Evolutionary conservation across 2,113 vertebrate species (phyloP).

Genomic region (Actenoides hombroni): DNA sequence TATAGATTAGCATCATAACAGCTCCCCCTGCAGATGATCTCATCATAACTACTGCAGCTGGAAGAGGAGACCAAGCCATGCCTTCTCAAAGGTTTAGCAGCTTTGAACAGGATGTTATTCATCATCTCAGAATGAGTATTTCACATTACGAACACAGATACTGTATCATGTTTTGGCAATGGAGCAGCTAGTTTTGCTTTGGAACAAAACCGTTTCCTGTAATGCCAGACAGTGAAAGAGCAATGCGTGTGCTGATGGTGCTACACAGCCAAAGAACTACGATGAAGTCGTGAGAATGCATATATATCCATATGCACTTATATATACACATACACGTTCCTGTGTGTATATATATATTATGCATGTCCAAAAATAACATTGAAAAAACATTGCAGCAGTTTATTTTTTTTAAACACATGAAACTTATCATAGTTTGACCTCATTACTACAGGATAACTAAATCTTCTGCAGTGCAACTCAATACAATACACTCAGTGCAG

Average conservation of each 20-base stretch:
- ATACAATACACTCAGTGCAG: constrained; percentile 82
- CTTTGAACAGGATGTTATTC: constrained; percentile 9
- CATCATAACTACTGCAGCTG: constrained; percentile 6
- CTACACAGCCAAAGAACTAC: constrained; percentile 76
- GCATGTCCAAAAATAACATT: constrained; percentile 76
- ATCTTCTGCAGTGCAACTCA: constrained; percentile 78
- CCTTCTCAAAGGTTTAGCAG: constrained; percentile 53
- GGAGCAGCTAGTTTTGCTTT: constrained; percentile 75
- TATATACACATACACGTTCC: constrained; percentile 49
- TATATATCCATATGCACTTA: constrained; percentile 69
- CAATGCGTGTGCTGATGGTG: constrained; percentile 75
- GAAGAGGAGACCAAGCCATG: constrained; percentile 13
- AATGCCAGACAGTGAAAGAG: constrained; percentile 78
- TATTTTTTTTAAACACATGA: constrained; percentile 67
- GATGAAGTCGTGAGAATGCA: constrained; percentile 68
- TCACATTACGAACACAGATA: constrained; percentile 70
- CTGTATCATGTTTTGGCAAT: constrained; percentile 79
- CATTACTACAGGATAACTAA: constrained; percentile 77
- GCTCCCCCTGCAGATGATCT: neutral
- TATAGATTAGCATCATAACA: constrained; percentile 51
- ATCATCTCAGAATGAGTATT: constrained; percentile 62
- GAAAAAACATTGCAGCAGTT: constrained; percentile 73
- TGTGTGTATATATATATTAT: constrained; percentile 17
- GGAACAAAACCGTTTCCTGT: constrained; percentile 70
- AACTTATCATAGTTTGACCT: constrained; percentile 64